Evolutionary conservation across 92 coral and sea anemone genomes (phyloP).

Genomic region (Paramuricea clavata): DNA sequence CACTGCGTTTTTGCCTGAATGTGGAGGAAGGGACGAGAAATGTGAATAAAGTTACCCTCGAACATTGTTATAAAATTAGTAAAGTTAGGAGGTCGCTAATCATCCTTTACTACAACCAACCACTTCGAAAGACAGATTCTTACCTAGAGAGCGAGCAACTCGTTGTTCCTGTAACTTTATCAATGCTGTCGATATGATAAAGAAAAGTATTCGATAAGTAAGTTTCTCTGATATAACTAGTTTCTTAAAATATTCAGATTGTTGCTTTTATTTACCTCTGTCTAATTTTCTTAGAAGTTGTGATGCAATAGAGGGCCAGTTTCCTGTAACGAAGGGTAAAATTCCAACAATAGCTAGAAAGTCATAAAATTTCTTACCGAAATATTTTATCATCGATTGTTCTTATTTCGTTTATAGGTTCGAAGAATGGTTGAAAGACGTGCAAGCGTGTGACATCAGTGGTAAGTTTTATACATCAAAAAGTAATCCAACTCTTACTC

Average conservation of each 20-base stretch:
- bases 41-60: no score
- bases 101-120: no score
- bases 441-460: no score
- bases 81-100: no score
- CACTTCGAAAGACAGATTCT: not conserved
- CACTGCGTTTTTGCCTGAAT: conserved; percentile 78
- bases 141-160: conserved; percentile 39
- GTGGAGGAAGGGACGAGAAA: no score
- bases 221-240: not conserved
- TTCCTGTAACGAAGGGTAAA: conserved; percentile 2
- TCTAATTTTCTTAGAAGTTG: conserved; percentile 33
- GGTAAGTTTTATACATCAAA: no score
- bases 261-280: conserved; percentile 23
- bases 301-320: conserved; percentile 40
- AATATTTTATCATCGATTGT: not conserved
- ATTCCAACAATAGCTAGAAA: conserved; percentile 44
- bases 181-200: not conserved
- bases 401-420: not conserved
- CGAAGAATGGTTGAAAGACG: not conserved
- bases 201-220: not conserved
- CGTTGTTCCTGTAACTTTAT: conserved; percentile 30
- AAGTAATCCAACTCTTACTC: no score
- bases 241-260: not conserved
- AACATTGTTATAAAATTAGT: no score
- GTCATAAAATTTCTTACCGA: not conserved